A percentile compares a stretch with the other conserved stretches of the same genome.
Evolutionary conservation across 2,797 vertebrate genomes (phyloP).

Genomic region (Anisognathus igniventris): DNA sequence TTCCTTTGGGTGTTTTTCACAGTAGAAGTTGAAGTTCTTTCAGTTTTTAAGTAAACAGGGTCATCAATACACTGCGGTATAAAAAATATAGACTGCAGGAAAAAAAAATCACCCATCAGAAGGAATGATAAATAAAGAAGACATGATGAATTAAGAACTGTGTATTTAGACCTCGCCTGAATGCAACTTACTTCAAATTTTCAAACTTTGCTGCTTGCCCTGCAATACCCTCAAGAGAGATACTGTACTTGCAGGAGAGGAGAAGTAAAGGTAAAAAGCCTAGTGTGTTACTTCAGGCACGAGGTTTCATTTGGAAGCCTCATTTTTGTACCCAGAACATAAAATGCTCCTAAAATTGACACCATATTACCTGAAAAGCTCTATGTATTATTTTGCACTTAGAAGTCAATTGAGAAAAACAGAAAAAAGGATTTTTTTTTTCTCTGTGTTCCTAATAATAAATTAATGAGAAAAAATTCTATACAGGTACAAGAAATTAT

Average conservation of each 20-base stretch:
- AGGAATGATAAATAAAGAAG: neutral
- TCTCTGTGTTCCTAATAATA: neutral
- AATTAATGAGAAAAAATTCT: constrained; percentile 22
- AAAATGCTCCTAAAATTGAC: constrained; percentile 46
- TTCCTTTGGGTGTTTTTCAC: neutral
- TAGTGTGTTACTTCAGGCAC: neutral
- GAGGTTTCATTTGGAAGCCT: neutral
- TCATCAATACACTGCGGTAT: neutral
- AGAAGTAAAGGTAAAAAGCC: neutral
- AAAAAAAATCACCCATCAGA: neutral
- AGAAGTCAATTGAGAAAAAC: neutral
- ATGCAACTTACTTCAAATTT: neutral
- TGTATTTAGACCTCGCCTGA: neutral
- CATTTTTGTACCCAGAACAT: constrained; percentile 20
- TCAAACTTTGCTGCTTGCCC: neutral
- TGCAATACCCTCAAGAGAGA: constrained; percentile 17
- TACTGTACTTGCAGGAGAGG: neutral
- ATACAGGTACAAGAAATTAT: rapidly evolving
- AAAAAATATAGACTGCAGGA: neutral
- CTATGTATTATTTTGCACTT: constrained; percentile 40
- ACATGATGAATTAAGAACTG: neutral
- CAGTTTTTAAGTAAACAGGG: neutral
- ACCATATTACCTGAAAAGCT: constrained; percentile 16
- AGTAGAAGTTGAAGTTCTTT: neutral
- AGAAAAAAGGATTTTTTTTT: constrained; percentile 31